Evolutionary conservation across 2,888 invertebrate species (phyloP).

Genomic region (Drosophila austrosaltans): DNA sequence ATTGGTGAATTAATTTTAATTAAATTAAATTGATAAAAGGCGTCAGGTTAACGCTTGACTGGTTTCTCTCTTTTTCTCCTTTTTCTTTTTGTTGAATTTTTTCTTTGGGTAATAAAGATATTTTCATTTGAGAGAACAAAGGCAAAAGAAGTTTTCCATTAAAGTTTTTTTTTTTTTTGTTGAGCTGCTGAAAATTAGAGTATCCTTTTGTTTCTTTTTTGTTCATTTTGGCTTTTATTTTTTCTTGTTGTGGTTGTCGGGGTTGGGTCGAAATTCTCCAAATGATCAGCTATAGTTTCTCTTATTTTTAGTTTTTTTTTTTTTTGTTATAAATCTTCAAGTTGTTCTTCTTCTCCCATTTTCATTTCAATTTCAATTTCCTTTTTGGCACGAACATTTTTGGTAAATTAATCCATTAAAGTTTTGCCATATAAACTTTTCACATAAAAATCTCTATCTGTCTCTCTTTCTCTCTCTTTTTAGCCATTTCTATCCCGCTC

Average conservation of each 20-base stretch:
- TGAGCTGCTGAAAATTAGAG: slow-evolving; percentile 35
- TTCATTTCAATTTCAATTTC: slow-evolving; percentile 70
- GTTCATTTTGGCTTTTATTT: slow-evolving; percentile 8
- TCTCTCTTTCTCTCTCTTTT: slow-evolving; percentile 10
- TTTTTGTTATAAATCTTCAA: slow-evolving; percentile 63
- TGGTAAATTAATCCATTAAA: slow-evolving; percentile 76
- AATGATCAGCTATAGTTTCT: slow-evolving; percentile 50
- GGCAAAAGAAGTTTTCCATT: slow-evolving; percentile 2
- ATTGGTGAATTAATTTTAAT: slow-evolving; percentile 73
- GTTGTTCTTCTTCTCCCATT: slow-evolving; percentile 25
- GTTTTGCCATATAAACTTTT: slow-evolving; percentile 75
- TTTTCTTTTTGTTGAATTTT: slow-evolving; percentile 41
- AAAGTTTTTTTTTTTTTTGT: background rate
- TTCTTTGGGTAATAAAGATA: slow-evolving; percentile 31
- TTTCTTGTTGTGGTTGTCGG: background rate
- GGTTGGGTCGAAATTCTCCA: slow-evolving; percentile 11
- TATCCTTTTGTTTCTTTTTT: slow-evolving; percentile 22
- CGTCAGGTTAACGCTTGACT: slow-evolving; percentile 51
- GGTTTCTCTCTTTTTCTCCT: slow-evolving; percentile 37
- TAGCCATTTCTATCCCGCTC: slow-evolving; percentile 21
- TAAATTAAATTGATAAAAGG: slow-evolving; percentile 68
- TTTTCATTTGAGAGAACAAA: background rate
- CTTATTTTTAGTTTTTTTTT: slow-evolving; percentile 24
- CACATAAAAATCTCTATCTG: slow-evolving; percentile 62
- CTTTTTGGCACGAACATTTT: slow-evolving; percentile 63